A percentile compares a stretch with the other conserved stretches of the same genome.
Conservation (phyloP, 2,888 invertebrate species). For the Morinoia aosen region DNA sequence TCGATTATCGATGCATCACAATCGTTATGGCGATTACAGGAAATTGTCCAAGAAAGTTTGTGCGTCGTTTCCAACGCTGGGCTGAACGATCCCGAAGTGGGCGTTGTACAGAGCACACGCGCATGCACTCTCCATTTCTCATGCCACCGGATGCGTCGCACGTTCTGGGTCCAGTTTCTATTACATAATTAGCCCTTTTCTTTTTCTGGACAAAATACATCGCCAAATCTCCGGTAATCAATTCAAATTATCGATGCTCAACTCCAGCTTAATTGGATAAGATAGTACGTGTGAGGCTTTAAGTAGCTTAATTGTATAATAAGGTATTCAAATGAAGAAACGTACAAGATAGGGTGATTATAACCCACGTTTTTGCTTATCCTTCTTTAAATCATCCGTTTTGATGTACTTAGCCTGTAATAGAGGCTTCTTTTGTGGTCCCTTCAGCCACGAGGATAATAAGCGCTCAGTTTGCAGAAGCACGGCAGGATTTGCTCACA, state of each 20-base stretch:
- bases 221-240: background rate
- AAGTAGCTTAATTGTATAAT: background rate
- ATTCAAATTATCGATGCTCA: slow-evolving; percentile 10
- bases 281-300: background rate
- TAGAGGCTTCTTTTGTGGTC: background rate
- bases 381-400: slow-evolving; percentile 4
- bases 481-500: background rate
- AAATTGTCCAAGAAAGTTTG: background rate
- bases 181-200: background rate
- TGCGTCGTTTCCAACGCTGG: background rate
- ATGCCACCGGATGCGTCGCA: background rate
- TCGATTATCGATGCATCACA: background rate
- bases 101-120: background rate
- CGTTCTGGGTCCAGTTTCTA: background rate
- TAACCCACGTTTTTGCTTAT: background rate
- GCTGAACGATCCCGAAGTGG: background rate
- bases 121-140: background rate
- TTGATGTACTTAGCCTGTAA: background rate
- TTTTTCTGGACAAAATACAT: background rate
- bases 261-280: background rate
- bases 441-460: background rate
- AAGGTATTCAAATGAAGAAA: background rate
- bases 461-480: background rate
- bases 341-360: background rate
- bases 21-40: background rate